Percentiles rank a stretch among this genome's conserved stretches.
Conservation (phyloP, 2,888 invertebrate species). For the Pseudococcus viburni region DNA sequence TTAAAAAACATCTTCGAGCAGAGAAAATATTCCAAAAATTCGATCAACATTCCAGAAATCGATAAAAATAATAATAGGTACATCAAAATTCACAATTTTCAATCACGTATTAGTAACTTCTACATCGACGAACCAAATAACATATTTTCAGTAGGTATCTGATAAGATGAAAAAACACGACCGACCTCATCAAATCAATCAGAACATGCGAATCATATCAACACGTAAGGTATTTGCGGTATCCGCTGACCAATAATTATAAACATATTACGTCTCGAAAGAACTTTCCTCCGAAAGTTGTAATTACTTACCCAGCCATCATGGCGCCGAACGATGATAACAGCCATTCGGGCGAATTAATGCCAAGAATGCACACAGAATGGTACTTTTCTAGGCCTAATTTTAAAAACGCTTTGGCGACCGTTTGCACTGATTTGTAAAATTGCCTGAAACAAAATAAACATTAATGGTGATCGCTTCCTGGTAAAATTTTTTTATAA, state of each 20-base stretch:
- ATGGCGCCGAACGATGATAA: conserved; percentile 88
- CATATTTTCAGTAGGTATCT: too few relatives aligned
- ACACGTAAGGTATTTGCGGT: not conserved
- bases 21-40: not conserved
- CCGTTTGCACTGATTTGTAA: conserved; percentile 80
- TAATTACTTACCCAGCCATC: conserved; percentile 83
- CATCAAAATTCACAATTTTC: not conserved
- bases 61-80: not conserved
- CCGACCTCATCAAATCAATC: not conserved
- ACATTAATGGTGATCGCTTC: not conserved
- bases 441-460: conserved; percentile 78
- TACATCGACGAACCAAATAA: not conserved
- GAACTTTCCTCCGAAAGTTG: conserved; percentile 1
- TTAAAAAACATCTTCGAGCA: not conserved
- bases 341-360: conserved; percentile 93
- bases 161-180: not conserved
- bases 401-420: conserved; percentile 88
- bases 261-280: not conserved
- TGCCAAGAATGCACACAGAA: conserved; percentile 90
- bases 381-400: conserved; percentile 85
- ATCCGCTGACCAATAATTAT: not conserved
- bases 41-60: not conserved
- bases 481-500: not conserved
- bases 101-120: not conserved
- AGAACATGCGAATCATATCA: not conserved